These are phyloP conservation scores for Drosophila lacteicornis DNA, from an alignment of 1,140 invertebrate genomes.

Conservation along the genomic window DNA sequence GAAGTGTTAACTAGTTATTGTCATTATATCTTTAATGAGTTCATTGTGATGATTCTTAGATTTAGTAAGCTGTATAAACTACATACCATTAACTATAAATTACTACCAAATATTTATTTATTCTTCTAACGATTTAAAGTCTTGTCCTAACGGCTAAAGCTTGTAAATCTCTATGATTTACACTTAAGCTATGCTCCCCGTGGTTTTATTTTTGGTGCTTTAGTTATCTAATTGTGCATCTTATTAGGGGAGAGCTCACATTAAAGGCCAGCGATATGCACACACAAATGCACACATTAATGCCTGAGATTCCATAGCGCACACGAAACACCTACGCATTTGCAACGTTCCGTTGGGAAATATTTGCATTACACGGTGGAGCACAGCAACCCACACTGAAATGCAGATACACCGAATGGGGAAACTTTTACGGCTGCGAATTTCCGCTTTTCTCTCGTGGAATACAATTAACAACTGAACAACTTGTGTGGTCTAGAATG, in stretches of 20 bases:
- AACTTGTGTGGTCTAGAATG: background rate
- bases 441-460: background rate
- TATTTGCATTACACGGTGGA: constrained; percentile 64
- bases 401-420: constrained; percentile 2
- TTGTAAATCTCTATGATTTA: background rate
- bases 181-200: background rate
- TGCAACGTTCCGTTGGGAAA: constrained; percentile 46
- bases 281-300: constrained; percentile 12
- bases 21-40: no score
- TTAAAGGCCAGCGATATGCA: constrained; percentile 35
- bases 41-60: no score
- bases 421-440: background rate
- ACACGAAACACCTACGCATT: constrained; percentile 57
- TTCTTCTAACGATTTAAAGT: background rate
- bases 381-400: constrained; percentile 27
- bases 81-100: background rate
- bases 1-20: no score
- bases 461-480: constrained; percentile 11
- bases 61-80: no score
- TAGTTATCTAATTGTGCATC: background rate
- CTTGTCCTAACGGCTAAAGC: background rate
- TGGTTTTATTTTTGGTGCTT: background rate
- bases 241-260: background rate
- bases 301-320: background rate
- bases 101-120: background rate